Conservation (phyloP, 2,113 vertebrate species). For the Galeopterus variegatus region DNA sequence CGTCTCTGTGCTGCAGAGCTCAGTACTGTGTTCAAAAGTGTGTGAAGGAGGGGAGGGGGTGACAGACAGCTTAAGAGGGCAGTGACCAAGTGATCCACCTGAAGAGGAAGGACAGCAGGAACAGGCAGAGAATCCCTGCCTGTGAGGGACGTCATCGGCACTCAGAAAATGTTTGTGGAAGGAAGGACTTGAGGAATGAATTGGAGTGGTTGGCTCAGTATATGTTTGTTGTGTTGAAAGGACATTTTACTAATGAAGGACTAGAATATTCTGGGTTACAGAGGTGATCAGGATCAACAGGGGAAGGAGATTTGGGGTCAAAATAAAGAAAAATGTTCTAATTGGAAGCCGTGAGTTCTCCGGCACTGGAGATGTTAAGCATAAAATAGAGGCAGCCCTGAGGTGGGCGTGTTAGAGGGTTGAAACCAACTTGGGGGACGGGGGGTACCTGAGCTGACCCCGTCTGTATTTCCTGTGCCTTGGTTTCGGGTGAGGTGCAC, state of each 20-base stretch:
- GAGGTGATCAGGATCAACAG: background rate
- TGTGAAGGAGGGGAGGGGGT: accelerated
- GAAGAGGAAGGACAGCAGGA: background rate
- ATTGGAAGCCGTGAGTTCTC: background rate
- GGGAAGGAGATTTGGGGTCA: background rate
- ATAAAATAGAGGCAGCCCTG: accelerated
- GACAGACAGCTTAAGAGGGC: background rate
- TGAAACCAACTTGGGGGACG: no score
- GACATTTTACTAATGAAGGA: background rate
- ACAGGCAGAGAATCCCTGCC: background rate
- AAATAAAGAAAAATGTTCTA: background rate
- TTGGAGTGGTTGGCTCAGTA: background rate
- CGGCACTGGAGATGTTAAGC: no score
- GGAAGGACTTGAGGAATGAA: background rate
- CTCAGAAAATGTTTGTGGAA: background rate
- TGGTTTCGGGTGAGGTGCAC: accelerated
- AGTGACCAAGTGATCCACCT: background rate
- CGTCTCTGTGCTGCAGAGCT: background rate
- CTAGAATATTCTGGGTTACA: no score
- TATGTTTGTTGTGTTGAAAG: accelerated
- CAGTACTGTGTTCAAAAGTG: background rate
- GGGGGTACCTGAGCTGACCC: accelerated
- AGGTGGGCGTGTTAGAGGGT: background rate
- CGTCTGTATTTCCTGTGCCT: no score
- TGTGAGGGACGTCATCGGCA: accelerated